These are phyloP conservation scores for Lutjanus campechanus DNA, from an alignment of 2,797 vertebrate genomes.

Conservation along the genomic window DNA sequence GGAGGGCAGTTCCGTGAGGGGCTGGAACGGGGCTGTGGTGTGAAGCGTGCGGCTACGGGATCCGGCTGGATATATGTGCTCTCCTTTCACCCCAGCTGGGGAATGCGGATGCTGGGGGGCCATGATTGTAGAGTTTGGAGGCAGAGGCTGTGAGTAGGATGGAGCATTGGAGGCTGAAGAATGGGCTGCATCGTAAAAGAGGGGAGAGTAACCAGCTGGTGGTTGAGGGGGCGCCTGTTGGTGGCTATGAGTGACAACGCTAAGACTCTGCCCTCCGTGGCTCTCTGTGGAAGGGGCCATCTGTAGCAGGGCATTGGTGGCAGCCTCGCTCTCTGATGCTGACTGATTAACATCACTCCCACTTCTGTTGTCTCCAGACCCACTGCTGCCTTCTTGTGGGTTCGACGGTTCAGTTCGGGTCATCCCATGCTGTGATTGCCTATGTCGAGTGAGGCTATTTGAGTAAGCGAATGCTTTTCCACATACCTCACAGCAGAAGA, in stretches of 20 bases:
- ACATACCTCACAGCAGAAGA: conserved; percentile 92
- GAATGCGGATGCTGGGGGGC: conserved; percentile 87
- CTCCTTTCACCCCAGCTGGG: conserved; percentile 87
- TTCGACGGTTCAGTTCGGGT: conserved; percentile 81
- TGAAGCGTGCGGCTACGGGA: conserved; percentile 83
- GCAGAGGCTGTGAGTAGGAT: conserved; percentile 86
- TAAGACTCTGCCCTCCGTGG: conserved; percentile 83
- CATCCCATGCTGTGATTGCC: conserved; percentile 90
- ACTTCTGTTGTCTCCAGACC: conserved; percentile 78
- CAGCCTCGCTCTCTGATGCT: conserved; percentile 87
- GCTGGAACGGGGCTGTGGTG: conserved; percentile 85
- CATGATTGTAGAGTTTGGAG: conserved; percentile 88
- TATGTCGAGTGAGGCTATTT: conserved; percentile 94
- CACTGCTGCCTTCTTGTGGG: conserved; percentile 81
- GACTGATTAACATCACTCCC: conserved; percentile 80
- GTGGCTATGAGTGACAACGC: conserved; percentile 85
- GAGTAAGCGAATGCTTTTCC: conserved; percentile 94
- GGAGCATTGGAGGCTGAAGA: conserved; percentile 81
- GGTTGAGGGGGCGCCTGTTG: conserved; percentile 83
- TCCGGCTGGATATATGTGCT: conserved; percentile 86
- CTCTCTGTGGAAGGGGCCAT: conserved; percentile 83
- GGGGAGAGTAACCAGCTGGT: conserved; percentile 85
- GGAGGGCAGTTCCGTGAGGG: conserved; percentile 83
- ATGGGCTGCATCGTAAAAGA: conserved; percentile 87
- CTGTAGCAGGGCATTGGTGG: conserved; percentile 88